phyloP scores from a whole-genome alignment of 1,140 invertebrate genomes.

The Caenorhabditis remanei region DNA sequence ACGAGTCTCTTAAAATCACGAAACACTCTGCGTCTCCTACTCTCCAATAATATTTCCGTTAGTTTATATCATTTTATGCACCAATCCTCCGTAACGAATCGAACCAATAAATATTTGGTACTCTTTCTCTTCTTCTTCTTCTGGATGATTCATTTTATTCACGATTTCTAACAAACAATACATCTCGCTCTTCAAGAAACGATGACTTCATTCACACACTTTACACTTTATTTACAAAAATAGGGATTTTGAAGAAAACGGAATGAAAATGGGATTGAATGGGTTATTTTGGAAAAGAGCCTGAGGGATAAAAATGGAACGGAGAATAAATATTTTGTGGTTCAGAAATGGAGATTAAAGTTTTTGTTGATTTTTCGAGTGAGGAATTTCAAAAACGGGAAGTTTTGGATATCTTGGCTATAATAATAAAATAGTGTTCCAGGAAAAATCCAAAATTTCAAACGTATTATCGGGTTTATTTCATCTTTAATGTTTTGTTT shows the following conservation, averaged over 20 bases:
- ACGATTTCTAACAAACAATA: conserved; percentile 47
- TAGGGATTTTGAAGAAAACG: not conserved
- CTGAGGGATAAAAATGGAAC: conserved; percentile 8
- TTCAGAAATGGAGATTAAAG: not conserved
- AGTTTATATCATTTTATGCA: conserved; percentile 54
- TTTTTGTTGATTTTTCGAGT: not conserved
- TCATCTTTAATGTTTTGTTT: too few species aligned
- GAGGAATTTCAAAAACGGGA: too few species aligned
- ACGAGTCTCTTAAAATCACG: conserved; percentile 23
- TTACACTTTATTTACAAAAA: conserved; percentile 14
- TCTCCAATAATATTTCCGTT: conserved; percentile 23
- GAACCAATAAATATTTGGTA: conserved; percentile 54
- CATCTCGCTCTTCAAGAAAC: not conserved
- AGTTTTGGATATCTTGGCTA: too few species aligned
- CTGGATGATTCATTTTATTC: conserved; percentile 45
- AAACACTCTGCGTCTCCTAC: not conserved
- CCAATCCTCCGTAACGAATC: conserved; percentile 22
- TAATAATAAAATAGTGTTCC: too few species aligned
- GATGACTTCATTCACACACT: conserved; percentile 10
- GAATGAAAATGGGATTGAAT: not conserved
- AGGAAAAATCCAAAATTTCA: too few species aligned
- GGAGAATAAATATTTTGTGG: not conserved
- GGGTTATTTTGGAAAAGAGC: not conserved
- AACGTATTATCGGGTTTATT: too few species aligned
- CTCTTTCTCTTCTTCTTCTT: not conserved